Evolutionary conservation across 2,113 vertebrate genomes (phyloP), one percentile per base, ranked within the genome.

Genomic region (Urocitellus parryii): DNA sequence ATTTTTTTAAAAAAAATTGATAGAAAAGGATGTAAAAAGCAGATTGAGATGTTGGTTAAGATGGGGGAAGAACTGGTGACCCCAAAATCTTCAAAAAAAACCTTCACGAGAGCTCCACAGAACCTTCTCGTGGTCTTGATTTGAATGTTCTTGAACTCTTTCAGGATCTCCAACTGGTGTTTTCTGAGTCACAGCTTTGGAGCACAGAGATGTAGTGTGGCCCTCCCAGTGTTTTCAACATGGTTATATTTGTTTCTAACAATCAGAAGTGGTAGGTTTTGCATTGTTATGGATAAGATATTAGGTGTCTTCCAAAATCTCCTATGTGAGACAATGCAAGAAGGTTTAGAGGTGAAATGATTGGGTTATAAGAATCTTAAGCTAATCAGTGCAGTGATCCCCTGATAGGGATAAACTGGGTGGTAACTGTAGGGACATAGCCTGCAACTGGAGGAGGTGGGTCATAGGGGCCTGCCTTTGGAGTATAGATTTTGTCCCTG

Each of bases 31-130:
- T 20, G 45, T 18, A 37, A 39, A 76, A 90, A 74, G 61, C 78
- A 91, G 81, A 61, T 17, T 5, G 51, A 53, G 3, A 7, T 53
- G 61, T 45, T 90, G 74, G 51, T 48, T 82, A 20, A 83, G 34
- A 48, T 6, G 1, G 16, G 22, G 42, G 48, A 32, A 88, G 8
- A 45, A 18, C 0, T 85, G 48, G 27, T 12, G 32, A 4, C 32
- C 17, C 16, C 37, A 0, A 4, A 4, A 17, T 3, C 10, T 4
- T 45, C 18, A 82, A 0, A 0, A 0, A 0, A 0, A 14, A 87
- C n/a, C 74, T 56, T 79, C 12, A 42, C 29, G 8, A 37, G 48
- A 89, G 39, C 32, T 51, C 27, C 37, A 2, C 37, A 61, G 65
- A 88, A 13, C 6, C 61, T 61, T 65, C 32, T n/a, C 51, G 11